Percentiles rank a stretch among this genome's conserved stretches.
These are phyloP conservation scores for Sarcophaga carnaria DNA, from an alignment of 2,888 invertebrate genomes.

Conservation along the genomic window DNA sequence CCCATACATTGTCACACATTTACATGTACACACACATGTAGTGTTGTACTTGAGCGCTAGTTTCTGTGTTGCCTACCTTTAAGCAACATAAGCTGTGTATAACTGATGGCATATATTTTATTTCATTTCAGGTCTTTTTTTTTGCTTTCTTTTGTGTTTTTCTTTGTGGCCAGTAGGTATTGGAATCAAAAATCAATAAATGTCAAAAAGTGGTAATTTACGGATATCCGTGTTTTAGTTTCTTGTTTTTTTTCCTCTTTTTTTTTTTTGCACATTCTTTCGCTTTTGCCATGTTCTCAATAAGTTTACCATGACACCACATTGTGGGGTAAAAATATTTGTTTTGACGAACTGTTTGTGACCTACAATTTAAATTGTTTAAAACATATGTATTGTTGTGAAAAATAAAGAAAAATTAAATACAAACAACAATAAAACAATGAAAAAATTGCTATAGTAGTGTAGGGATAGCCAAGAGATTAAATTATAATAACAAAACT, in stretches of 20 bases:
- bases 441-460: no score
- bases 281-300: neutral
- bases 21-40: neutral
- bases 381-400: no score
- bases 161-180: slow-evolving; percentile 36
- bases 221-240: slow-evolving; percentile 66
- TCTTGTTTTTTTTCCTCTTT: neutral
- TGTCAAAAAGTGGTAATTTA: slow-evolving; percentile 71
- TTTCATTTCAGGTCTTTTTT: neutral
- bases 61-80: slow-evolving; percentile 10
- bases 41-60: neutral
- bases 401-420: no score
- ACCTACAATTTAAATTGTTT: no score
- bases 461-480: no score
- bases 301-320: no score
- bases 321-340: neutral
- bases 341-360: no score
- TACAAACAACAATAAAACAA: no score
- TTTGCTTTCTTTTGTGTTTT: neutral
- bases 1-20: no score
- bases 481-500: no score
- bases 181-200: slow-evolving; percentile 66
- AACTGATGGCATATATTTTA: slow-evolving; percentile 39
- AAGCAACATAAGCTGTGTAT: slow-evolving; percentile 6
- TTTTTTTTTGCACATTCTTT: neutral